Evolutionary conservation across 92 coral and sea anemone species (phyloP).

Genomic region (Epizoanthus ramosus): DNA sequence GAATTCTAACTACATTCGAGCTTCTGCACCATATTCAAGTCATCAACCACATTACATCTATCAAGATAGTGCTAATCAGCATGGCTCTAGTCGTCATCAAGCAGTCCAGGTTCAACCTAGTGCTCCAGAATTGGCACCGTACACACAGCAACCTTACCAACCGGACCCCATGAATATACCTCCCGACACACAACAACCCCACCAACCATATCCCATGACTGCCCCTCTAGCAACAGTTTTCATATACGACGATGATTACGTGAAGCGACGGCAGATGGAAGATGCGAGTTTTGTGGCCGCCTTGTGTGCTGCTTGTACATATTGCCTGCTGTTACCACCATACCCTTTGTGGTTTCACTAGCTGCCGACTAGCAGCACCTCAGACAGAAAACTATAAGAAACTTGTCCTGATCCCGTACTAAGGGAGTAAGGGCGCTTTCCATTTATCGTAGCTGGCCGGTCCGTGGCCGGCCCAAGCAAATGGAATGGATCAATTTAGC

Average conservation of each 20-base stretch:
- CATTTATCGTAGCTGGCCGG: too few relatives aligned
- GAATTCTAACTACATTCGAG: too few relatives aligned
- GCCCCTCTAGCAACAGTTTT: slow-evolving; percentile 28
- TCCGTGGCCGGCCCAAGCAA: too few relatives aligned
- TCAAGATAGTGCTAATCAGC: slow-evolving; percentile 12
- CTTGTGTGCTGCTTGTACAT: slow-evolving; percentile 27
- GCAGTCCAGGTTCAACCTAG: slow-evolving; percentile 11
- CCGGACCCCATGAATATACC: slow-evolving; percentile 19
- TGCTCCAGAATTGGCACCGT: slow-evolving; percentile 8
- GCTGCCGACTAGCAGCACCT: background rate
- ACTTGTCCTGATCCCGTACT: too few relatives aligned
- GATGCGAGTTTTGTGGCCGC: slow-evolving; percentile 17
- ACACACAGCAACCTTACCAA: slow-evolving; percentile 33
- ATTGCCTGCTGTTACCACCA: slow-evolving; percentile 15
- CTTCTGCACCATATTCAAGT: too few relatives aligned
- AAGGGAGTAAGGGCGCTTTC: too few relatives aligned
- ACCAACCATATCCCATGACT: slow-evolving; percentile 37
- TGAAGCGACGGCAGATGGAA: slow-evolving; percentile 21
- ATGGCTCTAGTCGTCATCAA: slow-evolving; percentile 8
- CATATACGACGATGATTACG: slow-evolving; percentile 23
- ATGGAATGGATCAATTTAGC: too few relatives aligned
- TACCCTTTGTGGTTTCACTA: slow-evolving; percentile 39
- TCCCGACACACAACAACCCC: slow-evolving; percentile 28
- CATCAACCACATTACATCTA: slow-evolving; percentile 30
- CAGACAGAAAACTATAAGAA: too few relatives aligned